phyloP scores from a whole-genome alignment of 1,140 invertebrate species.

The Chironomus striatipennis region DNA sequence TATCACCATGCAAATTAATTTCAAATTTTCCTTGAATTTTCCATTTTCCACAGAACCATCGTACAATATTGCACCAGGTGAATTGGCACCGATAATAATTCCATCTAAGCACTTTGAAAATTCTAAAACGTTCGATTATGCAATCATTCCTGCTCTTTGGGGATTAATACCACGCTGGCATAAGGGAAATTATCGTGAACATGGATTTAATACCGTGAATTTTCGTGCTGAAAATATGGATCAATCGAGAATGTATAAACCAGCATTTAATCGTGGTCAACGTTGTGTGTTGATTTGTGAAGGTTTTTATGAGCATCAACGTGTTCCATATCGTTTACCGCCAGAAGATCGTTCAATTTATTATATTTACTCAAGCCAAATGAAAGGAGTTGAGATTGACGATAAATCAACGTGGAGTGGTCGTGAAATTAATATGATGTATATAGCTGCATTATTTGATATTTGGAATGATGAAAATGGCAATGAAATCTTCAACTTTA shows the following conservation, averaged over 20 bases:
- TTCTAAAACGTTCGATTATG: slow-evolving; percentile 34
- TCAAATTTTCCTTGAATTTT: neutral
- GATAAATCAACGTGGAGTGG: slow-evolving; percentile 44
- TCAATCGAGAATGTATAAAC: slow-evolving; percentile 57
- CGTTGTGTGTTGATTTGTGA: slow-evolving; percentile 71
- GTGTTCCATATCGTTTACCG: slow-evolving; percentile 56
- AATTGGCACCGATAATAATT: slow-evolving; percentile 60
- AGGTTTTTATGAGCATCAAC: slow-evolving; percentile 85
- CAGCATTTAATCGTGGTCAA: slow-evolving; percentile 54
- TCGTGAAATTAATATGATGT: slow-evolving; percentile 44
- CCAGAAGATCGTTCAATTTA: slow-evolving; percentile 50
- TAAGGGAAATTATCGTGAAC: slow-evolving; percentile 58
- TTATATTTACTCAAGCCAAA: slow-evolving; percentile 60
- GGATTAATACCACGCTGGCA: slow-evolving; percentile 70
- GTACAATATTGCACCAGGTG: slow-evolving; percentile 63
- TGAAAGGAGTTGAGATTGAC: slow-evolving; percentile 45
- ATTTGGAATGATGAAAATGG: slow-evolving; percentile 51
- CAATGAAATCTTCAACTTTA: slow-evolving; percentile 60
- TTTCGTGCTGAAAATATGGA: slow-evolving; percentile 62
- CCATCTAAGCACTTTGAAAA: slow-evolving; percentile 46
- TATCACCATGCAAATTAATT: neutral
- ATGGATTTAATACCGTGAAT: slow-evolving; percentile 69
- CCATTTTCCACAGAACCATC: slow-evolving; percentile 45
- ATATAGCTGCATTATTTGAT: slow-evolving; percentile 71
- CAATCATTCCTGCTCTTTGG: neutral